Evolutionary conservation across 2,113 vertebrate species (phyloP).

Genomic region (Eonycteris spelaea): DNA sequence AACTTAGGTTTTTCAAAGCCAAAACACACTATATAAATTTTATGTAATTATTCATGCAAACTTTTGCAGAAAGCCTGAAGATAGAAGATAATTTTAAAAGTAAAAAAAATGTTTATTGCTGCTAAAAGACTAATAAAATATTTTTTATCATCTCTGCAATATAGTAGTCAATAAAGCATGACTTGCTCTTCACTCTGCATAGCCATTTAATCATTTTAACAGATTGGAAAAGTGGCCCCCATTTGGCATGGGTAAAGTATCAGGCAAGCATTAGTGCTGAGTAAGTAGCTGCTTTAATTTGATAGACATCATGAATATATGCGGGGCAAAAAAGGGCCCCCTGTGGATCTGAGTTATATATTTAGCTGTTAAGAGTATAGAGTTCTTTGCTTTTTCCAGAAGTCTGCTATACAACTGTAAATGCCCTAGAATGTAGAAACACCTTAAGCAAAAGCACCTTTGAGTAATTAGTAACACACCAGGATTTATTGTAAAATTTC

Average conservation of each 20-base stretch:
- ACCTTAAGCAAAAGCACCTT: not conserved
- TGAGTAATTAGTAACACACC: not conserved
- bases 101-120: not conserved
- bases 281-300: not conserved
- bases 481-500: not conserved
- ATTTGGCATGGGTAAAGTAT: not conserved
- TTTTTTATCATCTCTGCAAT: not conserved
- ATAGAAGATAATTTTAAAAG: not conserved
- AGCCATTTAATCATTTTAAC: not conserved
- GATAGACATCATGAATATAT: not conserved
- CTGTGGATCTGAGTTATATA: not conserved
- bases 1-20: not conserved
- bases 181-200: not conserved
- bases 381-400: not conserved
- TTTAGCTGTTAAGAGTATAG: not conserved
- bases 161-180: not conserved
- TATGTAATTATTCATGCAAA: conserved; percentile 25
- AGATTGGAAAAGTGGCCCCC: not conserved
- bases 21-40: conserved; percentile 9
- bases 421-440: not conserved
- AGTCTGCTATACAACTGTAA: no score
- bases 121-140: not conserved
- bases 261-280: not conserved
- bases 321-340: not conserved
- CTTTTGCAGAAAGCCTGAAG: not conserved